phyloP scores from a whole-genome alignment of 2,888 invertebrate species.

The Neoaliturus tenellus region DNA sequence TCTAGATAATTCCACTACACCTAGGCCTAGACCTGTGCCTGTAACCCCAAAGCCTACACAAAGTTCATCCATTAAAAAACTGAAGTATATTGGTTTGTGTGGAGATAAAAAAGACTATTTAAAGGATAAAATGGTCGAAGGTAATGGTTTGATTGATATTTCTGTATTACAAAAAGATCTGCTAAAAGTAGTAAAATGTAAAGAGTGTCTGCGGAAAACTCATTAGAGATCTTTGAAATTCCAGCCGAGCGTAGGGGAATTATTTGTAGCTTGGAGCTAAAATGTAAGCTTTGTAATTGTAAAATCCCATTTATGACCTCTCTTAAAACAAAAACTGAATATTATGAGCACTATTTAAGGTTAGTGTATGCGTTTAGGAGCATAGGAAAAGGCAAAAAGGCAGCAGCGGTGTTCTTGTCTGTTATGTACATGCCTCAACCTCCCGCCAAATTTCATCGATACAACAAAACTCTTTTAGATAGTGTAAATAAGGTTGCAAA shows the following conservation, averaged over 20 bases:
- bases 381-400: slow-evolving; percentile 30
- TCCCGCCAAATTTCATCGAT: slow-evolving; percentile 14
- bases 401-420: slow-evolving; percentile 14
- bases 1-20: too few relatives aligned
- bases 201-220: neutral
- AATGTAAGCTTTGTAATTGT: slow-evolving; percentile 21
- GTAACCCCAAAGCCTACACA: too few relatives aligned
- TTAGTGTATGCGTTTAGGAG: slow-evolving; percentile 30
- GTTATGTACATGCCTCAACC: slow-evolving; percentile 13
- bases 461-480: slow-evolving; percentile 21
- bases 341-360: slow-evolving; percentile 41
- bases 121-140: slow-evolving; percentile 21
- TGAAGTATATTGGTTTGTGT: neutral
- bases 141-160: slow-evolving; percentile 28
- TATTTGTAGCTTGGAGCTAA: neutral
- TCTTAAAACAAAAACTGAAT: slow-evolving; percentile 15
- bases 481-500: slow-evolving; percentile 21
- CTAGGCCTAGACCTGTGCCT: too few relatives aligned
- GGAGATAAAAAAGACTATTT: slow-evolving; percentile 15
- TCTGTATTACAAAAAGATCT: slow-evolving; percentile 36
- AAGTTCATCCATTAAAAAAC: slow-evolving; percentile 11
- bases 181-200: neutral
- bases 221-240: slow-evolving; percentile 13
- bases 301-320: slow-evolving; percentile 32
- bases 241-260: slow-evolving; percentile 4